Evolutionary conservation across 2,797 vertebrate species (phyloP).

Genomic region (Sebastes vulpes): DNA sequence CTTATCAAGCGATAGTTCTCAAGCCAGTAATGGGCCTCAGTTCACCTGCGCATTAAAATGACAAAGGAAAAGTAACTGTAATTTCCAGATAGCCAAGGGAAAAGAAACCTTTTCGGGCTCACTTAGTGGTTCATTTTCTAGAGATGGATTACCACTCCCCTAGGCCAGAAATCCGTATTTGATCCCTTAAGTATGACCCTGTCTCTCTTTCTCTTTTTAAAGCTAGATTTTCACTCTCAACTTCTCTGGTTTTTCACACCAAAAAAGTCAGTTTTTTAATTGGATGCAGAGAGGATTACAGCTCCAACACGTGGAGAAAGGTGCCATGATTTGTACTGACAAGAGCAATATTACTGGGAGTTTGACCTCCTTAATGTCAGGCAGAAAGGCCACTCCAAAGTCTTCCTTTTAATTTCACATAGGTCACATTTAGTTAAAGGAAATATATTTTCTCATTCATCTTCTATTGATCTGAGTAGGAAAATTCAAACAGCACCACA

Average conservation of each 20-base stretch:
- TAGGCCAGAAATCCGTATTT: slow-evolving; percentile 11
- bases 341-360: neutral
- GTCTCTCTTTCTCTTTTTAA: neutral
- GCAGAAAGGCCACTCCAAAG: neutral
- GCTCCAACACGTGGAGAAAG: neutral
- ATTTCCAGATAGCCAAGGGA: slow-evolving; percentile 25
- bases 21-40: slow-evolving; percentile 31
- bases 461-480: neutral
- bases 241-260: neutral
- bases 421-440: neutral
- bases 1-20: slow-evolving; percentile 20
- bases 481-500: neutral
- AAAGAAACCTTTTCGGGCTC: neutral
- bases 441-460: neutral
- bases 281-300: slow-evolving; percentile 7
- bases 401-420: neutral
- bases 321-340: slow-evolving; percentile 7
- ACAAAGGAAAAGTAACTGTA: slow-evolving; percentile 36
- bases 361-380: slow-evolving; percentile 13
- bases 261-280: neutral
- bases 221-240: neutral
- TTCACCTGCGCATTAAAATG: slow-evolving; percentile 45
- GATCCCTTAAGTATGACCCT: neutral
- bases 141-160: neutral
- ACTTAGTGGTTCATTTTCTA: slow-evolving; percentile 22